Conservation (phyloP, 2,888 invertebrate genomes). For the Dicyrtoma fusca region DNA sequence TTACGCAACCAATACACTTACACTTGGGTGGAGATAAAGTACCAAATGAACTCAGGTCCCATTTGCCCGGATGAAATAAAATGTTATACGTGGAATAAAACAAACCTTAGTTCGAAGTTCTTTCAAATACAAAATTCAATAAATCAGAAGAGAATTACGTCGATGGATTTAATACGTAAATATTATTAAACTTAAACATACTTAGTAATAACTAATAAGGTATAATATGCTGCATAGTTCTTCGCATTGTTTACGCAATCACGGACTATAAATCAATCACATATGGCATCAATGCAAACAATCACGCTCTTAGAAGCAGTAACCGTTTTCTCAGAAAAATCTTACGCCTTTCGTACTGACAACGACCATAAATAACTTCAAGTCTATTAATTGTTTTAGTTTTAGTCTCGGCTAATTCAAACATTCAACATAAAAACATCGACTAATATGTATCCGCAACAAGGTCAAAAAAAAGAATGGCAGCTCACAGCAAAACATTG, state of each 20-base stretch:
- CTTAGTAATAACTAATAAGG: too few species aligned
- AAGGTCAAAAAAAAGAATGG: background rate
- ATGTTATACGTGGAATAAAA: too few species aligned
- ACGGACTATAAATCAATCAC: slow-evolving; percentile 11
- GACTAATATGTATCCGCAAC: background rate
- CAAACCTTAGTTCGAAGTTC: too few species aligned
- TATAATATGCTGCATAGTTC: background rate
- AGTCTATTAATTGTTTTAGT: background rate
- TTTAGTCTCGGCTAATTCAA: background rate
- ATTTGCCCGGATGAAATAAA: too few species aligned
- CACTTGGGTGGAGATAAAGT: too few species aligned
- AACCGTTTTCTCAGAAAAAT: background rate
- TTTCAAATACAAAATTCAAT: too few species aligned
- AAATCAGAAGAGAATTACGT: too few species aligned
- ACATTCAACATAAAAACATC: slow-evolving; percentile 4
- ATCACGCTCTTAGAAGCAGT: background rate
- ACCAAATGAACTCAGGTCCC: too few species aligned
- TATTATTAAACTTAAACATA: too few species aligned
- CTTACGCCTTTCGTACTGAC: background rate
- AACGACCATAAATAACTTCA: slow-evolving; percentile 10
- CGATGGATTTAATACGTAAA: too few species aligned
- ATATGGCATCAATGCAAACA: background rate
- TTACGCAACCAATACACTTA: too few species aligned
- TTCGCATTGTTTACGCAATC: background rate
- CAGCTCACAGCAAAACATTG: background rate